Evolutionary conservation across 2,113 vertebrate genomes (phyloP).

Genomic region (Gavia stellata): DNA sequence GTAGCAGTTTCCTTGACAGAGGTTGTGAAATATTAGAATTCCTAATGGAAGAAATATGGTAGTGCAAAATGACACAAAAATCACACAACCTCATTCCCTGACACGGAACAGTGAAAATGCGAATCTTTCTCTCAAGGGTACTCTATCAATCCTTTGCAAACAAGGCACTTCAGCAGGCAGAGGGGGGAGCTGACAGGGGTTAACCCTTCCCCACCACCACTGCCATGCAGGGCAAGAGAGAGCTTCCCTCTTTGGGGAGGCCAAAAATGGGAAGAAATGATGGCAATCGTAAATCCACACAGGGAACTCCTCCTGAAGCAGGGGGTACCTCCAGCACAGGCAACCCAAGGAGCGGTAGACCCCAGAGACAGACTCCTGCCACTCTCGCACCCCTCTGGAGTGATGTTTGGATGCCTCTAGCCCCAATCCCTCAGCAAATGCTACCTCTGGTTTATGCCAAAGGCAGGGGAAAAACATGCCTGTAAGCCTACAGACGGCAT

Average conservation of each 20-base stretch:
- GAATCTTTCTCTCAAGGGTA: slow-evolving; percentile 55
- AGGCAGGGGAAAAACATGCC: neutral
- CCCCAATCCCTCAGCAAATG: accelerated
- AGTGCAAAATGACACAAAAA: slow-evolving; percentile 65
- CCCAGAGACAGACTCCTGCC: neutral
- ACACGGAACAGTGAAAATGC: slow-evolving; percentile 56
- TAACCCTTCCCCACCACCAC: slow-evolving; percentile 45
- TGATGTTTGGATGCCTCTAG: neutral
- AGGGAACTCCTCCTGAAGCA: accelerated
- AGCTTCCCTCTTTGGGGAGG: neutral
- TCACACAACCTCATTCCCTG: slow-evolving; percentile 58
- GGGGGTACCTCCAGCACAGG: neutral
- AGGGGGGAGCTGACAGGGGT: slow-evolving; percentile 20
- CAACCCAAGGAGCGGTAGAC: neutral
- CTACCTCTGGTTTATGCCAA: neutral
- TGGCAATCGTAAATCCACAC: accelerated
- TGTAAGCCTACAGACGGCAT: neutral
- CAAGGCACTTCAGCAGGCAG: slow-evolving; percentile 38
- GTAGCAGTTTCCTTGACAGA: slow-evolving; percentile 62
- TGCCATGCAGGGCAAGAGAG: neutral
- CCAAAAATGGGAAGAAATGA: neutral
- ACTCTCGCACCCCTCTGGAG: too few relatives aligned
- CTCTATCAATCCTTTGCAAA: slow-evolving; percentile 59
- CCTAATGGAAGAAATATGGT: slow-evolving; percentile 67
- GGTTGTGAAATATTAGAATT: slow-evolving; percentile 65